Percentiles rank a stretch among this genome's conserved stretches.
Evolutionary conservation across 2,797 vertebrate genomes (phyloP).

Genomic region (Anolis apletophallus): DNA sequence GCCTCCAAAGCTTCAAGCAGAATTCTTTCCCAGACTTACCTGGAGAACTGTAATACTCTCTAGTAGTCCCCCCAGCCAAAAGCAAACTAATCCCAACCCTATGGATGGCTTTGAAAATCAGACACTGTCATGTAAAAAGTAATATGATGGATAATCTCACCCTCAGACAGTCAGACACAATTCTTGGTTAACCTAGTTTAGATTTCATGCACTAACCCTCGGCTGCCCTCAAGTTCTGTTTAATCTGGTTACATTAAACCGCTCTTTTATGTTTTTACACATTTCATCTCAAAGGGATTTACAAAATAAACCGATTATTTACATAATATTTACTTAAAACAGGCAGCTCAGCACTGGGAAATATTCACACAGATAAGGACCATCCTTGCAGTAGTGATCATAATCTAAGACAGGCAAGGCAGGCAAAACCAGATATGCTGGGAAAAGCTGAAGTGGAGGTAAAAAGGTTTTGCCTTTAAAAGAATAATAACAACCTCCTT

Average conservation of each 20-base stretch:
- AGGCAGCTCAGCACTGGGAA: background rate
- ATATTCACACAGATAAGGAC: conserved; percentile 9
- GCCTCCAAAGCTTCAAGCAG: no score
- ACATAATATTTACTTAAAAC: background rate
- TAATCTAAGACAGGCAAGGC: background rate
- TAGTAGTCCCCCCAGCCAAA: no score
- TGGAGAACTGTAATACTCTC: no score
- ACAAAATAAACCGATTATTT: fast-evolving
- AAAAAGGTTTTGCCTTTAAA: background rate
- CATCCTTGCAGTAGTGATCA: background rate
- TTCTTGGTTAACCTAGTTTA: conserved; percentile 45
- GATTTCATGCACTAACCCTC: conserved; percentile 14
- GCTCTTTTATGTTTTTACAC: fast-evolving
- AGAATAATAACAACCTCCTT: background rate
- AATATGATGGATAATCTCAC: background rate
- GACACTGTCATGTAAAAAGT: no score
- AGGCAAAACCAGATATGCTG: conserved; percentile 11
- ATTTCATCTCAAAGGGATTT: background rate
- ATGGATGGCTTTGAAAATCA: no score
- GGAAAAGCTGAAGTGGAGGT: background rate
- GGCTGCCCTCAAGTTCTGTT: conserved; percentile 46
- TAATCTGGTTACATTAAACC: background rate
- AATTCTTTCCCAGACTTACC: no score
- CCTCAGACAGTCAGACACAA: background rate
- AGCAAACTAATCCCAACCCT: no score